These are phyloP conservation scores for Oceanodroma leucorhoa DNA, from an alignment of 2,797 vertebrate species.

Conservation along the genomic window DNA sequence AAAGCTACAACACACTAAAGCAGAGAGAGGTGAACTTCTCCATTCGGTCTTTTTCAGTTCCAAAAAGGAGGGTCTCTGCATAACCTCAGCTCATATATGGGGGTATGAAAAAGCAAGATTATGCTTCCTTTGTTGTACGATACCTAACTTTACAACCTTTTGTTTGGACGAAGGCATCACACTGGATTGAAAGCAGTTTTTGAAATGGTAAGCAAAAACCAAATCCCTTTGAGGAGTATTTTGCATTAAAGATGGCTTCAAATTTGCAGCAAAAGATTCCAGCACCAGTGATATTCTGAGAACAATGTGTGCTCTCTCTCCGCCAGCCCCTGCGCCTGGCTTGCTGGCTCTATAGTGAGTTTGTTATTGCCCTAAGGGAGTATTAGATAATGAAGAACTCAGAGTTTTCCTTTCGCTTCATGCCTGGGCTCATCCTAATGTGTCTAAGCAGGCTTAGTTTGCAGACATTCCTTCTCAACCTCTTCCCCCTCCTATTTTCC, in stretches of 20 bases:
- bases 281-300: neutral
- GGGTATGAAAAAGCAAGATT: neutral
- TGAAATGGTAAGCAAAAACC: neutral
- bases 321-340: neutral
- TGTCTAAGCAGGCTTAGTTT: neutral
- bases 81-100: neutral
- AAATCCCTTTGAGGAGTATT: constrained; percentile 50
- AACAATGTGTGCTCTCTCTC: constrained; percentile 6
- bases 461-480: neutral
- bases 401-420: neutral
- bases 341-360: neutral
- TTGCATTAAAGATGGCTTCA: constrained; percentile 27
- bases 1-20: neutral
- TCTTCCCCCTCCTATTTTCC: neutral
- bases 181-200: neutral
- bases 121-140: neutral
- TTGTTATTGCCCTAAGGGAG: constrained; percentile 39
- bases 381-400: constrained; percentile 34
- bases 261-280: neutral
- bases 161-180: neutral
- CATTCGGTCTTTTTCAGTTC: neutral
- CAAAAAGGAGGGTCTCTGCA: neutral
- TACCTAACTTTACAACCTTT: neutral
- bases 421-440: constrained; percentile 36
- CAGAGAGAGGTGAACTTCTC: neutral